Conservation (phyloP, 2,797 vertebrate genomes). For the Anguilla marmorata region DNA sequence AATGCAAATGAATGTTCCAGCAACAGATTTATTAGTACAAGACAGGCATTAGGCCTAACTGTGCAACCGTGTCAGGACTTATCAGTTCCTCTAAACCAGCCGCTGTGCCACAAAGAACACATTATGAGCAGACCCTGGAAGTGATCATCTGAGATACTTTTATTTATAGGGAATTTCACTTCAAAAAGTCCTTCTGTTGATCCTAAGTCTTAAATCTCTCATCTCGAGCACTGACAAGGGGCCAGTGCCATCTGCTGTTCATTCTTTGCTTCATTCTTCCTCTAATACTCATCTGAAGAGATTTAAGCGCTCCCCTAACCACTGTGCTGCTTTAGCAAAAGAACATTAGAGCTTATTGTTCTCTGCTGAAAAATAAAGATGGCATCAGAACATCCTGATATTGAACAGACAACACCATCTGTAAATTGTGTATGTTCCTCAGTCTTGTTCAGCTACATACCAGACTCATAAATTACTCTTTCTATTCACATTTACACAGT, state of each 20-base stretch:
- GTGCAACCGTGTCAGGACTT: not conserved
- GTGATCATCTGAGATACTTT: constrained; percentile 4
- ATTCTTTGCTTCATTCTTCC: not conserved
- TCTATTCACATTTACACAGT: not conserved
- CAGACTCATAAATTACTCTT: not conserved
- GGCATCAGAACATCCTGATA: not conserved
- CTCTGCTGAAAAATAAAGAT: constrained; percentile 4
- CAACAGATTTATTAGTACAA: not conserved
- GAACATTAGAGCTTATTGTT: not conserved
- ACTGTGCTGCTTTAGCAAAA: not conserved
- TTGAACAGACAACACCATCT: not conserved
- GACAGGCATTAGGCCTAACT: not conserved
- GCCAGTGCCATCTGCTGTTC: constrained; percentile 30
- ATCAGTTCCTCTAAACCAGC: not conserved
- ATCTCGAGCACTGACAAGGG: not conserved
- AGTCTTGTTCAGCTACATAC: not conserved
- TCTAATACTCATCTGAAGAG: not conserved
- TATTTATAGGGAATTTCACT: not conserved
- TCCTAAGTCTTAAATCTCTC: not conserved
- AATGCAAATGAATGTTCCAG: not conserved
- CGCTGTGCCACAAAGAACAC: not conserved
- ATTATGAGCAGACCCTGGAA: constrained; percentile 18
- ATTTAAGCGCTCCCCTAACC: not conserved
- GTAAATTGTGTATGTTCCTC: too few species aligned
- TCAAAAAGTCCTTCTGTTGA: not conserved